Evolutionary conservation across 92 coral and sea anemone species (phyloP).

Genomic region (Palythoa grandis): DNA sequence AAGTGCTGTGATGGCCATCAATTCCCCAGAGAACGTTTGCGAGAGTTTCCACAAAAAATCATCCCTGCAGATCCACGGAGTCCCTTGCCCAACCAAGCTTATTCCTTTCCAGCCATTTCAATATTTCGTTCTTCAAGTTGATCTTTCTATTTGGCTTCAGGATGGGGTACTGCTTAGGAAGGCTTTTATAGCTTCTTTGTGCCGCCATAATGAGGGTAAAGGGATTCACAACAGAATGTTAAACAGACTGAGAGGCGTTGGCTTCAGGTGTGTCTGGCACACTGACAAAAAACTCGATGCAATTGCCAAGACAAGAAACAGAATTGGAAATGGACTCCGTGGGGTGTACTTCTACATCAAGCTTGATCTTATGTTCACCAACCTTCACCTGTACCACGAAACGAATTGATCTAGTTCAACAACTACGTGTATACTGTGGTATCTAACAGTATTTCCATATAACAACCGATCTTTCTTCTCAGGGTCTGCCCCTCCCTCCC

Average conservation of each 20-base stretch:
- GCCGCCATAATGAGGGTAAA: slow-evolving; percentile 48
- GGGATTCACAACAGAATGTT: slow-evolving; percentile 11
- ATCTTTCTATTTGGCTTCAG: slow-evolving; percentile 45
- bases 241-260: not conserved
- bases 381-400: slow-evolving; percentile 42
- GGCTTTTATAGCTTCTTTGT: slow-evolving; percentile 38
- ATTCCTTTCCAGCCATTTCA: slow-evolving; percentile 64
- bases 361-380: slow-evolving; percentile 40
- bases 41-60: slow-evolving; percentile 37
- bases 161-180: slow-evolving; percentile 43
- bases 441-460: slow-evolving; percentile 8
- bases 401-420: not conserved
- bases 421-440: not conserved
- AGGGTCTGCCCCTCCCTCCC: no score
- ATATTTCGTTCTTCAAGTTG: slow-evolving; percentile 59
- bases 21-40: slow-evolving; percentile 44
- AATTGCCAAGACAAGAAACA: slow-evolving; percentile 42
- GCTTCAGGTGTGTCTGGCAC: slow-evolving; percentile 22
- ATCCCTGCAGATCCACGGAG: slow-evolving; percentile 43
- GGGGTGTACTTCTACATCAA: slow-evolving; percentile 48
- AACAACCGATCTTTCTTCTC: slow-evolving; percentile 23
- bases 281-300: slow-evolving; percentile 25
- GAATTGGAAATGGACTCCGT: slow-evolving; percentile 40
- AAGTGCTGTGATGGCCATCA: slow-evolving; percentile 43
- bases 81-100: slow-evolving; percentile 65